Conservation (phyloP, 2,888 invertebrate species). For the Caenorhabditis sp. region DNA sequence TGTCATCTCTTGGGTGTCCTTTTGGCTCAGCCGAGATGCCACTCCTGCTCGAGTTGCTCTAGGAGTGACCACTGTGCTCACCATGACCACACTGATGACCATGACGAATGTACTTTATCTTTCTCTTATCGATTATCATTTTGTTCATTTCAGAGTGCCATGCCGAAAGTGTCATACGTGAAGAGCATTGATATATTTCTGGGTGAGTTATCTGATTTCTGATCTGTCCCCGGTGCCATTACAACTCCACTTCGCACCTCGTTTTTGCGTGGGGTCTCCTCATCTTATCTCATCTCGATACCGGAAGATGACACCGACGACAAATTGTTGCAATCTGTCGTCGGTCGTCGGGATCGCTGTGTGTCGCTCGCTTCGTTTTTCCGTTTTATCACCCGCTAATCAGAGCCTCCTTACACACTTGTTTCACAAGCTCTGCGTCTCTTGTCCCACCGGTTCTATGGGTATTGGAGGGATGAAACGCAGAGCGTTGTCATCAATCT, state of each 20-base stretch:
- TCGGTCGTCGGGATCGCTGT: too few species aligned
- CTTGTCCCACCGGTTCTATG: not conserved
- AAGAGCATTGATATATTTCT: slow-evolving; percentile 92
- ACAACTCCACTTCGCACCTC: slow-evolving; percentile 29
- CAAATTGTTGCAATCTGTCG: slow-evolving; percentile 61
- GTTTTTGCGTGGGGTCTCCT: slow-evolving; percentile 38
- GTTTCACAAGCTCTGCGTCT: slow-evolving; percentile 40
- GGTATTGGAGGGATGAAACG: not conserved
- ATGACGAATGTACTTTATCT: slow-evolving; percentile 85
- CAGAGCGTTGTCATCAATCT: slow-evolving; percentile 57
- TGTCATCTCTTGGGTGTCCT: slow-evolving; percentile 77
- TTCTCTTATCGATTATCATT: not conserved
- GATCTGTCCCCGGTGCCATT: slow-evolving; percentile 4
- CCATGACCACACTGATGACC: slow-evolving; percentile 88
- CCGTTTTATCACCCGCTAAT: slow-evolving; percentile 48
- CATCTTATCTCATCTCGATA: too few species aligned
- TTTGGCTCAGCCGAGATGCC: slow-evolving; percentile 76
- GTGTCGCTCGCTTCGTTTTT: not conserved
- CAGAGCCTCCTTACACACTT: slow-evolving; percentile 40
- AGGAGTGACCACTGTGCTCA: slow-evolving; percentile 84
- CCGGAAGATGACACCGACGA: slow-evolving; percentile 14
- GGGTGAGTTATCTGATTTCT: slow-evolving; percentile 59
- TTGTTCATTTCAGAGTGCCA: slow-evolving; percentile 80
- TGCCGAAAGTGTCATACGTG: slow-evolving; percentile 98
- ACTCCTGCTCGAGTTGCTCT: slow-evolving; percentile 78